phyloP scores from a whole-genome alignment of 1,140 invertebrate species.

The Diorhabda sublineata region DNA sequence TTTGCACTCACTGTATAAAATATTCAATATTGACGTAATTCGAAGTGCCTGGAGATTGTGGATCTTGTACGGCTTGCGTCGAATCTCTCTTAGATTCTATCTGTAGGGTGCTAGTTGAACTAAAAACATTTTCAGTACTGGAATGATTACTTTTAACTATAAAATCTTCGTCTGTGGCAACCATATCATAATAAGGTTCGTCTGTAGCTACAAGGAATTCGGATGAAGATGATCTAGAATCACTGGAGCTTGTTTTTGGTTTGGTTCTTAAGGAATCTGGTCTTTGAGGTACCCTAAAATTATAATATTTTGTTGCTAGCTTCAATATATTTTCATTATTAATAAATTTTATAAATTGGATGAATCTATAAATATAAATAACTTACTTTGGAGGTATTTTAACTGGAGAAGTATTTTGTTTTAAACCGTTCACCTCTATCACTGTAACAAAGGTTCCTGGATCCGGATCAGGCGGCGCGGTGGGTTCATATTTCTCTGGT shows the following conservation, averaged over 20 bases:
- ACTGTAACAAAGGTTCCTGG: conserved; percentile 79
- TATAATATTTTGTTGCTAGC: background rate
- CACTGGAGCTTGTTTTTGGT: conserved; percentile 39
- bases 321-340: background rate
- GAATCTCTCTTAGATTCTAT: conserved; percentile 44
- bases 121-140: conserved; percentile 58
- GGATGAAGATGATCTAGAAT: conserved; percentile 43
- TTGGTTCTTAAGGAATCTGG: conserved; percentile 51
- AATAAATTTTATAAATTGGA: background rate
- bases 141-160: conserved; percentile 49
- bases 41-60: conserved; percentile 69
- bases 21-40: conserved; percentile 91
- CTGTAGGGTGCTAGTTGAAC: conserved; percentile 58
- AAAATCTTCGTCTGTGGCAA: conserved; percentile 71
- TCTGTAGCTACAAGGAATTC: conserved; percentile 54
- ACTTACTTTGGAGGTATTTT: conserved; percentile 44
- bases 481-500: conserved; percentile 42
- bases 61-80: conserved; percentile 51
- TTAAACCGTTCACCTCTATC: conserved; percentile 76
- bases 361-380: background rate
- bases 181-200: conserved; percentile 79
- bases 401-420: conserved; percentile 41
- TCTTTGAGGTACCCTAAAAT: conserved; percentile 59
- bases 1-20: conserved; percentile 69
- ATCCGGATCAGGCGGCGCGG: conserved; percentile 50